phyloP scores from a whole-genome alignment of 2,888 invertebrate species.

The Acrocyrtus sp. region DNA sequence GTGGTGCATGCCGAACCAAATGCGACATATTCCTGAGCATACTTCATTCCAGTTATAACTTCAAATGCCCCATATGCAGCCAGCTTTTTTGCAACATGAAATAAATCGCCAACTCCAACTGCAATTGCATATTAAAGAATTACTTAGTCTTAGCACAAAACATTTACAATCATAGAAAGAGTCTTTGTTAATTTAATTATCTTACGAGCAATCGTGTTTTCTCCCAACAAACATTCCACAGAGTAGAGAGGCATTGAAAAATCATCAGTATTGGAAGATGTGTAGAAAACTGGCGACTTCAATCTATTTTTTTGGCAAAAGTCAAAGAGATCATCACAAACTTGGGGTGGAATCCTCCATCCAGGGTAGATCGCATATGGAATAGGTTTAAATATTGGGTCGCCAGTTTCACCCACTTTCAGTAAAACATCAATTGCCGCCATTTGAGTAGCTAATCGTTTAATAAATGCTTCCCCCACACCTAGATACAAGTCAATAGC shows the following conservation, averaged over 20 bases:
- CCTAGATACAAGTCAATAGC: conserved; percentile 2
- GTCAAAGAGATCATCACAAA: neutral
- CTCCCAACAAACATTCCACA: conserved; percentile 1
- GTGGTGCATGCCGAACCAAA: conserved; percentile 1
- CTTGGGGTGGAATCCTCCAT: conserved; percentile 15
- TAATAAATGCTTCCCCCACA: conserved; percentile 15
- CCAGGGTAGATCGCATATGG: conserved; percentile 32
- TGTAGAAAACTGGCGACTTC: neutral
- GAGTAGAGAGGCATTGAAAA: neutral
- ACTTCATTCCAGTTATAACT: neutral
- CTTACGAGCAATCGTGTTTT: conserved; percentile 8
- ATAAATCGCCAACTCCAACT: conserved; percentile 10
- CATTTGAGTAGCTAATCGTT: conserved; percentile 22
- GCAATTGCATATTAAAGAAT: neutral
- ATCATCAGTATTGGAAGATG: neutral
- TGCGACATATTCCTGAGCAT: conserved; percentile 17
- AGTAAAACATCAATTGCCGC: conserved; percentile 22
- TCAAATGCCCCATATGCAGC: conserved; percentile 11
- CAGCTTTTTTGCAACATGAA: conserved; percentile 6
- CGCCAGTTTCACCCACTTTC: neutral
- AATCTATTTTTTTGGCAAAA: conserved; percentile 17
- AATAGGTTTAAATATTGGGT: neutral
- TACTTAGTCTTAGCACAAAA: neutral
- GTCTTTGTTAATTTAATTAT: no score
- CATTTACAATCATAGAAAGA: neutral